Conservation (phyloP, 1,140 invertebrate genomes). For the Magallana angulata region DNA sequence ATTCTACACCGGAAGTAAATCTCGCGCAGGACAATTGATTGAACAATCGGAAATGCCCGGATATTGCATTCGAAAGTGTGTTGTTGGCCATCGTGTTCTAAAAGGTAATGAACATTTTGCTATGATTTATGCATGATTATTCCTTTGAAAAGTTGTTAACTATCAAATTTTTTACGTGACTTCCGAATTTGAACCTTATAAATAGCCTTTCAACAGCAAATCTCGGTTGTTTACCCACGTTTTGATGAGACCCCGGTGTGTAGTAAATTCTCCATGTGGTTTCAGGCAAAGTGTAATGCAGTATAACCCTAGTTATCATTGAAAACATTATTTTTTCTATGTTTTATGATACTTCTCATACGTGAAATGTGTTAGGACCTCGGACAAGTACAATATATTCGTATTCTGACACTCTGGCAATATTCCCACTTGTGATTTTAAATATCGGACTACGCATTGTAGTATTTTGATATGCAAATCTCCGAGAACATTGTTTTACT, state of each 20-base stretch:
- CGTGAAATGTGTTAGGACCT: too few relatives aligned
- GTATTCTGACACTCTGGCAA: too few relatives aligned
- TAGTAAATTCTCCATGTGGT: neutral
- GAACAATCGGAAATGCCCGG: slow-evolving; percentile 24
- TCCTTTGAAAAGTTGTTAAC: neutral
- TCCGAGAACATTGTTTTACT: too few relatives aligned
- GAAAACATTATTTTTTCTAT: too few relatives aligned
- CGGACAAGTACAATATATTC: too few relatives aligned
- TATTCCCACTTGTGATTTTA: too few relatives aligned
- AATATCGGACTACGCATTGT: too few relatives aligned
- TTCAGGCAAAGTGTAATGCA: neutral
- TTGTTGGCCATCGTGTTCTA: slow-evolving; percentile 23
- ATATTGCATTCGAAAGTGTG: slow-evolving; percentile 26
- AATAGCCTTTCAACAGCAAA: neutral
- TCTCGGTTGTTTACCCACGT: neutral
- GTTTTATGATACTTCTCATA: too few relatives aligned
- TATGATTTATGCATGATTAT: neutral
- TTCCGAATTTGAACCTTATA: neutral
- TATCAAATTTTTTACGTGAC: neutral
- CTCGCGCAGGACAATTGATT: slow-evolving; percentile 17
- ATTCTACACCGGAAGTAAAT: neutral
- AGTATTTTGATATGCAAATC: too few relatives aligned
- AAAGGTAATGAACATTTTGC: neutral
- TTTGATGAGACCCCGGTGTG: neutral
- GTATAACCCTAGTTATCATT: neutral